Base-by-base conservation (phyloP, 2,888 invertebrate species). In the Himalopsyche anomala region DNA sequence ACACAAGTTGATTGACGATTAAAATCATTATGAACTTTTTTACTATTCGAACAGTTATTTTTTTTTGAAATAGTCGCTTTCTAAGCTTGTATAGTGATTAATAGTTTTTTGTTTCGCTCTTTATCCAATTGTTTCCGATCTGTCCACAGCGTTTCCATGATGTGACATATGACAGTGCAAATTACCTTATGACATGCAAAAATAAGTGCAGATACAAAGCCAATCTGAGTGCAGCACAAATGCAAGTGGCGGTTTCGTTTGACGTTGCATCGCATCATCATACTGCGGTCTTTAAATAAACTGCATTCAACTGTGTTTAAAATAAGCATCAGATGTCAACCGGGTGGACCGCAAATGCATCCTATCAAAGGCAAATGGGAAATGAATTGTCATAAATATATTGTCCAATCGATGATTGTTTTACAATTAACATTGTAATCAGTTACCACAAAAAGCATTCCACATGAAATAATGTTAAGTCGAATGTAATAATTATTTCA, bases 251-350 rank as follows among this genome's bases (percentile, higher is more conserved):
- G 80, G 80, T 80, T 80, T 80, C 42, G 42, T n/a, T 80, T 80
- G 42, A 62, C 62, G 62, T 62, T 62, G 80, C 12, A 36, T 38
- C 42, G 42, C 80, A 40, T 80, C 80, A 80, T 80, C 80, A 80
- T 80, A 80, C 42, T 80, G 80, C 42, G 80, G 80, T 80, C 80
- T 40, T 40, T 80, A 38, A 80, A 40, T 80, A 80, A 40, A 80
- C 80, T 40, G 36, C 38, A 80, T 80, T 80, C 42, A 80, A n/a
- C 42, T 42, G 40, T 80, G 42, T 9, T 36, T 36, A 36, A 38
- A 42, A 80, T 80, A 80, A 80, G 40, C 80, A 42, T 80, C 80
- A 80, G 80, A 62, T 62, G 62, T 62, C 62, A 62, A 62, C n/a
- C 80, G 40, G 38, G 28, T 36, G 17, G 17, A 79, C 80, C 80